Evolutionary conservation across 2,888 invertebrate genomes (phyloP), one percentile per base, ranked within the genome.

Genomic region (Ecliptopera silaceata): DNA sequence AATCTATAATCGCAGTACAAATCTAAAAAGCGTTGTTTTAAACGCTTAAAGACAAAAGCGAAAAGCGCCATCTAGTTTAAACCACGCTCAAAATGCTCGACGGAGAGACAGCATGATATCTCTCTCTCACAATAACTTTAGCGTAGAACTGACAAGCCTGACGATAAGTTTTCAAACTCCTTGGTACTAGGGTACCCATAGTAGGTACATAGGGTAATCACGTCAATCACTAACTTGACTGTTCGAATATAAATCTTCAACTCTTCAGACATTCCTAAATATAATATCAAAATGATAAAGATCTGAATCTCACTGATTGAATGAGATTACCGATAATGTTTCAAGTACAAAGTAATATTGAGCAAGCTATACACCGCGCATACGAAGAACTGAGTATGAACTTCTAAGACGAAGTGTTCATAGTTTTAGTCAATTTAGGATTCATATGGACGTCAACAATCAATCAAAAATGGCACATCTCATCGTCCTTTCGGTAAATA

Each of bases 241-340:
- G 5, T n/a, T 42, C 13, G 8, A 12, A 26, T 26, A 6, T 26
- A 13, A 13, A 8, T 13, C n/a, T 12, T 12, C 4, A 6, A 26
- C 26, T 26, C 13, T 5, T 17, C 10, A 3, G 6, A 41, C 41
- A 22, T n/a, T 42, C 6, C 41, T 13, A 42, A 42, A 26, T 42
- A 42, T 36, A 36, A 36, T 36, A 42, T 42, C 13, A 42, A 42
- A 22, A 22, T 42, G 42, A 42, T 26, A 39, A 26, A 18, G 11
- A 18, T 18, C 36, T 11, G 12, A 43, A 52, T 43, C 32, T 59
- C 43, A 56, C 56, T 57, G 32, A 43, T 20, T 18, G 17, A 18
- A 46, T 31, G 48, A 48, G 55, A 55, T 55, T 48, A 44, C 48
- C 22, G 31, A 42, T 12, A 36, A 43, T 54, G 41, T 34, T 31